A percentile compares a stretch with the other conserved stretches of the same genome.
phyloP scores from a whole-genome alignment of 2,888 invertebrate species.

The Drosophila mulleri region DNA sequence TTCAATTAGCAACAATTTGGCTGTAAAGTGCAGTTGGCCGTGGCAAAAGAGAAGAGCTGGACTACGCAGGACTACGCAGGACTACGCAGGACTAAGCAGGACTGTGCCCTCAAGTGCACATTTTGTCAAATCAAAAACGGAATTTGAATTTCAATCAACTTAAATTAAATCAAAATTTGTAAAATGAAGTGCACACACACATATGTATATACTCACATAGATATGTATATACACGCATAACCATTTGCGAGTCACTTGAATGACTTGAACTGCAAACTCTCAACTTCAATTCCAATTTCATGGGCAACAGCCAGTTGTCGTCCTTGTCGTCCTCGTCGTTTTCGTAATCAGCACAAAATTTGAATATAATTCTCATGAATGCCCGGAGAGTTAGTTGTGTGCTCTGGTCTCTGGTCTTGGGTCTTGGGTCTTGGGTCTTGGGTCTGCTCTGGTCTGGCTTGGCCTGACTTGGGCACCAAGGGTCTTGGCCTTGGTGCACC shows the following conservation, averaged over 20 bases:
- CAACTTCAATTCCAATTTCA: slow-evolving; percentile 55
- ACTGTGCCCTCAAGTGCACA: slow-evolving; percentile 39
- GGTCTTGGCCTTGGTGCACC: slow-evolving; percentile 22
- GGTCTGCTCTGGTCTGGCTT: slow-evolving; percentile 5
- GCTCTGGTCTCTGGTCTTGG: slow-evolving; percentile 6
- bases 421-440: not conserved
- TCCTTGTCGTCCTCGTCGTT: slow-evolving; percentile 22
- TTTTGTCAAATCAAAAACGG: slow-evolving; percentile 74
- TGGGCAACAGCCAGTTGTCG: slow-evolving; percentile 52
- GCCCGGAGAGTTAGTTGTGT: slow-evolving; percentile 55
- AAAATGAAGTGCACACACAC: slow-evolving; percentile 55
- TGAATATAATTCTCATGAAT: slow-evolving; percentile 77
- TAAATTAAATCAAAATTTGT: slow-evolving; percentile 77
- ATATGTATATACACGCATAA: slow-evolving; percentile 15
- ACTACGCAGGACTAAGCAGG: not conserved
- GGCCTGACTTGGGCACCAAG: slow-evolving; percentile 11
- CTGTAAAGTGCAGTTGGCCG: slow-evolving; percentile 60
- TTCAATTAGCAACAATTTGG: slow-evolving; percentile 66
- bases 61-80: not conserved
- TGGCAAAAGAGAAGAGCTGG: not conserved
- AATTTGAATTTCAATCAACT: slow-evolving; percentile 78
- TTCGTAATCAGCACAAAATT: slow-evolving; percentile 71
- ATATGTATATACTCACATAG: slow-evolving; percentile 7
- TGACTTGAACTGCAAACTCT: slow-evolving; percentile 42
- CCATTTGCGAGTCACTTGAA: slow-evolving; percentile 47